Base-by-base conservation (phyloP, 2,113 vertebrate species). In the Cygnus buccinator region DNA sequence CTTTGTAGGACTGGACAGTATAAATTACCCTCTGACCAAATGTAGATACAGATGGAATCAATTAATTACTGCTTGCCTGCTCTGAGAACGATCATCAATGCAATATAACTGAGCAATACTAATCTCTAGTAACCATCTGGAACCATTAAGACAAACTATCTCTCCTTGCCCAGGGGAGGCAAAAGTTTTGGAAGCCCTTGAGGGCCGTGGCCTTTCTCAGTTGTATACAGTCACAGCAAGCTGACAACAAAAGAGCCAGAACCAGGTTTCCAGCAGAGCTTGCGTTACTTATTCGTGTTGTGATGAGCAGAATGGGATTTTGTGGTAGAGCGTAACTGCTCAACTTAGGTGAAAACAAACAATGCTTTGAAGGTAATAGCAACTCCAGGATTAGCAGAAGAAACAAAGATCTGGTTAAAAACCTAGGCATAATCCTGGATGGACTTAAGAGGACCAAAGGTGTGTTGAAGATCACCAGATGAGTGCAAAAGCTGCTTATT, bases 1-100 rank as follows among this genome's bases (percentile, higher is more conserved):
- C 85, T 77, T 58, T 66, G 39, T 41, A 54, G 55, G 28, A 77
- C 88, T 44, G 59, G 82, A 92, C 50, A 23, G 54, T 90, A 48
- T 54, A 88, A 88, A 96, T 80, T 68, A 77, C 68, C 15, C 54
- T 52, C 79, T 89, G 50, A 46, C 72, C 59, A 61, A 62, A 37
- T 14, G 37, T 31, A 90, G 67, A 44, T 88, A 41, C 63, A 96
- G 88, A 90, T 90, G 88, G 92, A 93, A 76, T 90, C 79, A 73
- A 85, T 96, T 76, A 83, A 86, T 93, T 86, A 44, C 72, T 55
- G 55, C 55, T 93, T 77, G 67, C 86, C 23, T 83, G 71, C 50
- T 92, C 75, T 62, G 35, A 80, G 88, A 70, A 22, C n/a, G 67
- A 80, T 50, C 59, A 80, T 48, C 44, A 58, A 0, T 58, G 72